Evolutionary conservation across 2,888 invertebrate species (phyloP), one percentile per base, ranked within the genome.

Genomic region (Maniola hyperantus): DNA sequence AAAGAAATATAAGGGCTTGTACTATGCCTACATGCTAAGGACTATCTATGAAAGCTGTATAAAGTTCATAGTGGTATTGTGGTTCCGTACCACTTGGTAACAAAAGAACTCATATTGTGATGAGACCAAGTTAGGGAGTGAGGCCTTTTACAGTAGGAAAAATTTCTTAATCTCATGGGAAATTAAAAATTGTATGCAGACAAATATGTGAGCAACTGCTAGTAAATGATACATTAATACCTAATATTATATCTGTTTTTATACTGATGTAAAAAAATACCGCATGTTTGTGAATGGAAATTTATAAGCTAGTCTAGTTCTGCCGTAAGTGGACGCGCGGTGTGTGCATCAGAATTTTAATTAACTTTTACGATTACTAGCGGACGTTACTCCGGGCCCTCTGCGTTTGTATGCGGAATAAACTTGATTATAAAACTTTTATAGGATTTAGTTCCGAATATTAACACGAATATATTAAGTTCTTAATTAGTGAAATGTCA

Each of bases 321-420:
- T 77, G 71, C 74, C 62, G 48, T 44, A 66, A 62, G 57, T 70
- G 76, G 73, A 88, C 87, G 87, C 87, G 87, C 87, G 79, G 83
- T 72, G 73, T 72, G 74, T 73, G 75, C 73, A 72, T 70, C 74
- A 75, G 89, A 88, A 88, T 89, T 81, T 76, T 78, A 85, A 87
- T 83, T 77, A 79, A 78, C 73, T 80, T 81, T 80, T 79, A 84
- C 79, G 78, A 78, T 78, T 76, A 73, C 75, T 69, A 76, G 71
- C 73, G 76, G 76, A 77, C 75, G 75, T 77, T 75, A 67, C 65
- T 64, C 74, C 65, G 70, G 70, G 67, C 73, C 69, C 68, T 73
- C 73, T 65, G 66, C 71, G 71, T 71, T 69, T 64, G 67, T 65
- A 61, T 46, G 46, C 57, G 50, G 57, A 61, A 66, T 66, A 71